phyloP scores from a whole-genome alignment of 64 coral and sea anemone genomes.

The Anthopleura sola region DNA sequence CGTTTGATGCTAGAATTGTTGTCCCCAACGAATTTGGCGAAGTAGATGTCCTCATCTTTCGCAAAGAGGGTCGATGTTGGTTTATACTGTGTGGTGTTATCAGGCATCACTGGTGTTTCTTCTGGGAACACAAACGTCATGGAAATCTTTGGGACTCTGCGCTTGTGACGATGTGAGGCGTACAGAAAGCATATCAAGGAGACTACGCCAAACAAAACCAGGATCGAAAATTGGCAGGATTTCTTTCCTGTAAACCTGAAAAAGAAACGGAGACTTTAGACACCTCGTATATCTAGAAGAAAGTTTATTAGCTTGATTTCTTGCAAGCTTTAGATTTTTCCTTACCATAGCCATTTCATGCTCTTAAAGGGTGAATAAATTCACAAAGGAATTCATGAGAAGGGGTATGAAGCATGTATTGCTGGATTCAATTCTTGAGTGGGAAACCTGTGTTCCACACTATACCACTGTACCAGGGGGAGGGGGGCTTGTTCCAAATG shows the following conservation, averaged over 20 bases:
- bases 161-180: neutral
- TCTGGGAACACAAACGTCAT: neutral
- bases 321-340: too few species aligned
- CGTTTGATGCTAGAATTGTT: constrained; percentile 5
- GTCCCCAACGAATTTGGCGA: neutral
- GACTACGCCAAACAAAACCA: neutral
- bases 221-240: neutral
- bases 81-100: neutral
- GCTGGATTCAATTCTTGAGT: too few species aligned
- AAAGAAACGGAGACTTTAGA: neutral
- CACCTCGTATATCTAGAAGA: too few species aligned
- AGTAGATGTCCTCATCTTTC: neutral
- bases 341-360: too few species aligned
- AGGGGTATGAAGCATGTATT: too few species aligned
- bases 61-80: neutral
- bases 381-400: too few species aligned
- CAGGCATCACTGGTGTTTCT: neutral
- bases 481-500: too few species aligned
- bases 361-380: too few species aligned
- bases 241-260: neutral
- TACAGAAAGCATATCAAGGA: neutral
- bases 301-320: too few species aligned
- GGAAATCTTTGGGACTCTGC: neutral
- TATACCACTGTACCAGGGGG: too few species aligned
- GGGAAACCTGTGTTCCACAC: too few species aligned